Evolutionary conservation across 2,888 invertebrate genomes (phyloP).

Genomic region (Stramonita haemastoma): DNA sequence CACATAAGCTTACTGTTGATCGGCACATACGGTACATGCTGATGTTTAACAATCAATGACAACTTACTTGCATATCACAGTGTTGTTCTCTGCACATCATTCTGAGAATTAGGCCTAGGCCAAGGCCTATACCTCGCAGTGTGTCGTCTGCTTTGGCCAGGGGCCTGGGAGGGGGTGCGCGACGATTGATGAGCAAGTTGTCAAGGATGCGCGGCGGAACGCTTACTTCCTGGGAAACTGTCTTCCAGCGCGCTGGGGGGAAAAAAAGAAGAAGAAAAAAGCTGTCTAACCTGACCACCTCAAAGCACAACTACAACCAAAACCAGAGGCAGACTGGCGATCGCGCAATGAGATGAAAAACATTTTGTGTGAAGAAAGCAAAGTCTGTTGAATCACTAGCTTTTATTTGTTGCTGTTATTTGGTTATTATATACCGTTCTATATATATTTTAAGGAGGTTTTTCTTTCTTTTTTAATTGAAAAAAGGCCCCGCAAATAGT

Average conservation of each 20-base stretch:
- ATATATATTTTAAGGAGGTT: too few species aligned
- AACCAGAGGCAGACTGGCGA: too few species aligned
- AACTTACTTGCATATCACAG: background rate
- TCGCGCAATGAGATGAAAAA: too few species aligned
- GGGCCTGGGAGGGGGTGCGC: background rate
- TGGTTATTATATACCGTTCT: too few species aligned
- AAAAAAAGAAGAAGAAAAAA: background rate
- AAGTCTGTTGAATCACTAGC: too few species aligned
- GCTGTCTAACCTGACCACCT: background rate
- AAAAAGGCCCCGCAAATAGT: too few species aligned
- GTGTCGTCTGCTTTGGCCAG: background rate
- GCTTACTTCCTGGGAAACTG: slow-evolving; percentile 31
- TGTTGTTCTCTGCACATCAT: background rate
- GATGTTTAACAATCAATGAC: too few species aligned
- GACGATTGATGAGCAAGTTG: slow-evolving; percentile 1
- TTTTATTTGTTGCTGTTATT: too few species aligned
- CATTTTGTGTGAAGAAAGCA: too few species aligned
- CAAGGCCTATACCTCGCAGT: background rate
- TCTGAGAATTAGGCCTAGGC: background rate
- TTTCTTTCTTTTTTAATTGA: too few species aligned
- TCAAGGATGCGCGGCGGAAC: slow-evolving; percentile 34
- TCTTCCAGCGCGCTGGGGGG: background rate
- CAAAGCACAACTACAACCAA: background rate
- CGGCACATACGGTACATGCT: too few species aligned
- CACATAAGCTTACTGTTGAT: too few species aligned